Evolutionary conservation across 23 tunicate species (phyloP).

Genomic region (Styela plicata): DNA sequence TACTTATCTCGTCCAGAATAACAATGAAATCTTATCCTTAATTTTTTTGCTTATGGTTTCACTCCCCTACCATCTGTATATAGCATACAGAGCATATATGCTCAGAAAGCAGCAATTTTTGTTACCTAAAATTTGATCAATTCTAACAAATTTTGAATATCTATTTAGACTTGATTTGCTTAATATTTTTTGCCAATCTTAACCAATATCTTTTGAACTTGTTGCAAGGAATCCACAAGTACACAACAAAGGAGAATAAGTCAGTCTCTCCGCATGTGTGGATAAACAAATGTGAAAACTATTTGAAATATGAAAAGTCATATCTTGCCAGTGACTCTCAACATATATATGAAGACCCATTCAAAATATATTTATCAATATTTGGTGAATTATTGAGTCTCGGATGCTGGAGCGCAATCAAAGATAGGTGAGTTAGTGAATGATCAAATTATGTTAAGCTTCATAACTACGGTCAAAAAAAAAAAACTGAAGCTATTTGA

Average conservation of each 20-base stretch:
- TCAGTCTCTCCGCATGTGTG: not conserved
- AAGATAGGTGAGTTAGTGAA: slow-evolving; percentile 1
- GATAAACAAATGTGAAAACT: slow-evolving; percentile 5
- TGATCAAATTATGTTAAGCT: no score
- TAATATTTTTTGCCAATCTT: not conserved
- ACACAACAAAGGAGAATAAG: not conserved
- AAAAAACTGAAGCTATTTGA: no score
- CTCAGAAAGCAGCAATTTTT: no score
- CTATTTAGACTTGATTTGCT: no score
- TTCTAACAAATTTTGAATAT: no score
- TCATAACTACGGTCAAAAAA: no score
- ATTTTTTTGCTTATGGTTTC: no score
- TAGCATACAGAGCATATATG: no score
- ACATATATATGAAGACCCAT: not conserved
- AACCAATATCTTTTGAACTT: not conserved
- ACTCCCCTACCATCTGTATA: no score
- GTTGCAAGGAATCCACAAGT: slow-evolving; percentile 3
- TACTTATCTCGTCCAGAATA: no score
- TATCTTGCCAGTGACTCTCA: not conserved
- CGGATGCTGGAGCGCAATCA: slow-evolving; percentile 3
- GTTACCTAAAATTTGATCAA: no score
- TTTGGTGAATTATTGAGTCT: slow-evolving; percentile 5
- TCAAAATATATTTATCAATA: not conserved
- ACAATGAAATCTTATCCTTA: no score
- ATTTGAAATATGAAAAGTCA: not conserved